Evolutionary conservation across 2,797 vertebrate genomes (phyloP).

Genomic region (Gymnopithys bicolor): DNA sequence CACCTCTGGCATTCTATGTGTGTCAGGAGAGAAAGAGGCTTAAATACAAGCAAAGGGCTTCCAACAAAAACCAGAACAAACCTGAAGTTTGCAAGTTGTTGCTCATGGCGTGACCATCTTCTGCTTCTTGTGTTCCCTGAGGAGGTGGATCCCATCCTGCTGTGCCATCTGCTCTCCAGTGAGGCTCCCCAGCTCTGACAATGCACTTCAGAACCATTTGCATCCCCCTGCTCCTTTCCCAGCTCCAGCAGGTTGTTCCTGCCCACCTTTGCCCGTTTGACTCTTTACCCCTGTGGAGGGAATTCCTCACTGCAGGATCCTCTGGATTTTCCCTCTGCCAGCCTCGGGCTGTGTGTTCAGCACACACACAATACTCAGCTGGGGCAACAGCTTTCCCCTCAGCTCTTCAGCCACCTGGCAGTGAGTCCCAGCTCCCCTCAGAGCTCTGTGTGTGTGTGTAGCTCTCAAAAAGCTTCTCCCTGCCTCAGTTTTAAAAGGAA

Average conservation of each 20-base stretch:
- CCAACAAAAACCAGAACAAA: background rate
- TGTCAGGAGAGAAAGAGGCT: background rate
- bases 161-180: background rate
- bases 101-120: background rate
- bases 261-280: background rate
- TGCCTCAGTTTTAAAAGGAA: background rate
- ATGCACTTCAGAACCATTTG: background rate
- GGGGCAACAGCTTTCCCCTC: background rate
- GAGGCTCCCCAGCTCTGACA: background rate
- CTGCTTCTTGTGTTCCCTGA: background rate
- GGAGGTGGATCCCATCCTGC: background rate
- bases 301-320: background rate
- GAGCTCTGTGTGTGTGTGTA: background rate
- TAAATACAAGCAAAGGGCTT: background rate
- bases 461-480: background rate
- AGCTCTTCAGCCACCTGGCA: background rate
- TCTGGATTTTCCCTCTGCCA: background rate
- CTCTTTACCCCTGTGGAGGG: background rate
- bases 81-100: background rate
- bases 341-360: background rate
- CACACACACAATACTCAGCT: rapidly evolving
- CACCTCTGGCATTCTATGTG: background rate
- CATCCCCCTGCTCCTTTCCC: background rate
- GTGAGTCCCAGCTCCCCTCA: background rate
- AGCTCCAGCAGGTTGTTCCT: background rate